Evolutionary conservation across 2,888 invertebrate genomes (phyloP), one percentile per base, ranked within the genome.

Genomic region (Cheilosia soror): DNA sequence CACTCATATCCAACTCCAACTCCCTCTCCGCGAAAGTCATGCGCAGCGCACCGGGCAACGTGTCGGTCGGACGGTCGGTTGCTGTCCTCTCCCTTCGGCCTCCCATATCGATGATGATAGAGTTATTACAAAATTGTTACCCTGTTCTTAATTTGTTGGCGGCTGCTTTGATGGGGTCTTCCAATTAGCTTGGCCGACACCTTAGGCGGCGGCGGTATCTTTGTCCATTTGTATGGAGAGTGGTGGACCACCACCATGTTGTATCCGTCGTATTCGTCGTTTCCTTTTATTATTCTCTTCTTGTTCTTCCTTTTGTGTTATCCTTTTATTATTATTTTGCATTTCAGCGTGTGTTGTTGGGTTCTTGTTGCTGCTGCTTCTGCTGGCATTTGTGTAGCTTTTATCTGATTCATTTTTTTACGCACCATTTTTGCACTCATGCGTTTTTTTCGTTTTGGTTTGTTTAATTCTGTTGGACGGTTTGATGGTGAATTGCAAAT

Each of bases 41-140:
- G 63, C 77, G 55, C n/a, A n/a, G n/a, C n/a, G n/a, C n/a, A 15
- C 20, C 11, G 33, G n/a, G 47, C 44, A 33, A 20, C 42, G 58
- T 37, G 37, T 37, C 37, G 37, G 37, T 37, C 27, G 55, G 37
- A 11, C 37, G 37, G 37, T 37, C 27, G 55, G 60, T 76, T 51
- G 53, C 29, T 33, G 76, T 79, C 66, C 79, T 66, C 85, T 77
- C 81, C 81, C 85, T 81, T 87, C 77, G 90, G 90, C 92, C 92
- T 90, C 91, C 92, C 91, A 92, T 91, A 91, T 90, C 90, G 92
- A 89, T 90, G 91, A 91, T 91, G 91, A 91, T 89, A 89, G 89
- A 91, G 91, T 91, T 91, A 92, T 91, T 91, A 92, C 91, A 89
- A 89, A 90, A 91, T 89, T 89, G 88, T 88, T 87, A 88, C 88